These are phyloP conservation scores for Alouatta palliata DNA, from an alignment of 2,113 vertebrate genomes.

Conservation along the genomic window DNA sequence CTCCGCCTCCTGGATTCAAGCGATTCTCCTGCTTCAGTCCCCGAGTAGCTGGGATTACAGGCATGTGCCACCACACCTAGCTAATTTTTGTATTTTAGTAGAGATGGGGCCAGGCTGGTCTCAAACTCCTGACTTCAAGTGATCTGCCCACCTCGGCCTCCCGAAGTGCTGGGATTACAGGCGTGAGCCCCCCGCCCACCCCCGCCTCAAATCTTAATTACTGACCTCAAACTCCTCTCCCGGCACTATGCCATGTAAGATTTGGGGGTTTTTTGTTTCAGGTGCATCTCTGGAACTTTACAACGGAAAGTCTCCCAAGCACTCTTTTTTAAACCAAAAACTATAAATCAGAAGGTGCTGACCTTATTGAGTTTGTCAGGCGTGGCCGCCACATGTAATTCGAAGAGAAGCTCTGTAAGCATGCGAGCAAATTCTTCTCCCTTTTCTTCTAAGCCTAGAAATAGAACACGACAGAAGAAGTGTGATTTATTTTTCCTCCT, in stretches of 20 bases:
- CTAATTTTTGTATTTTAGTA: too few relatives aligned
- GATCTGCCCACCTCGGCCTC: too few relatives aligned
- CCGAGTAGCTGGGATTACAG: too few relatives aligned
- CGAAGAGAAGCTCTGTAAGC: constrained; percentile 97
- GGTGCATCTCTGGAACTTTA: constrained; percentile 2
- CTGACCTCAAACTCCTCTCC: not conserved
- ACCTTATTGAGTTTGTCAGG: constrained; percentile 99
- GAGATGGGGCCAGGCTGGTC: too few relatives aligned
- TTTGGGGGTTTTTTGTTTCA: not conserved
- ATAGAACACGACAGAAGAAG: constrained; percentile 44
- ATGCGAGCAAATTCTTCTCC: constrained; percentile 93
- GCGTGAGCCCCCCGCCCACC: too few relatives aligned
- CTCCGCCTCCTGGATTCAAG: too few relatives aligned
- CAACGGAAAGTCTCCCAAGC: not conserved
- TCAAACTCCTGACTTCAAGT: too few relatives aligned
- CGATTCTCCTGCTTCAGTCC: too few relatives aligned
- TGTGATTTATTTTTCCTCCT: not conserved
- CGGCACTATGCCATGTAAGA: fast-evolving
- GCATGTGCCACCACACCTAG: too few relatives aligned
- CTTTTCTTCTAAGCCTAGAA: constrained; percentile 83
- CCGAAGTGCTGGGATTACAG: too few relatives aligned
- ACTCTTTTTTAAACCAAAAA: not conserved
- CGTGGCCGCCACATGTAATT: constrained; percentile 96
- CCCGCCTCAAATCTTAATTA: not conserved
- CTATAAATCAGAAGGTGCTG: constrained; percentile 30